Evolutionary conservation across 2,888 invertebrate species (phyloP), one percentile per base, ranked within the genome.

Genomic region (Drosophila buzzatii): DNA sequence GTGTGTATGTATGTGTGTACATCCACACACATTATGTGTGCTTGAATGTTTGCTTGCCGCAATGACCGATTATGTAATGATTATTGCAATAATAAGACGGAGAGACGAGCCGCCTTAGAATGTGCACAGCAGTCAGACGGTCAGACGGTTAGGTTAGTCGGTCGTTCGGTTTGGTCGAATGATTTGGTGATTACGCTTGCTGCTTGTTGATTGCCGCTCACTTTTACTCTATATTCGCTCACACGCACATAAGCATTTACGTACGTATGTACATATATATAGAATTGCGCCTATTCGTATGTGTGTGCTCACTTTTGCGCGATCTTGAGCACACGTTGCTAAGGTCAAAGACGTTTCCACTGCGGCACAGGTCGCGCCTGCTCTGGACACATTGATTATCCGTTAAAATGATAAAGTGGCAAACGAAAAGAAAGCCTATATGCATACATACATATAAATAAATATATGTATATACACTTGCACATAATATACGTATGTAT

Each of bases 11-110:
- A 23, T 27, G 37, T n/a, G n/a, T 27, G 7, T 45, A 14, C 16
- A 1, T 4, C 10, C 10, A 33, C 16, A 27, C 16, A 23, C 5
- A 35, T 16, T n/a, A 16, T 39, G 8, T 20, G 27, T 8, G 18
- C n/a, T n/a, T 9, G 10, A 9, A 35, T 44, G 18, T n/a, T 20
- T 33, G 75, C 49, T 23, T 72, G 77, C 37, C 81, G 64, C 79
- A 74, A 72, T 76, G 83, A 76, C 63, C 84, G 84, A 82, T 82
- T 82, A 82, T 86, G 87, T 83, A 86, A 82, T 86, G 71, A 75
- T 78, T 78, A 78, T 64, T 78, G 76, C 78, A 76, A 64, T 73
- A 77, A 77, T 77, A 61, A 76, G 72, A 63, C 72, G 66, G n/a
- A 31, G 31, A n/a, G 10, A 47, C 47, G 47, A 47, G 55, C 16